A percentile compares a stretch with the other conserved stretches of the same genome.
These are phyloP conservation scores for Auanema sp. DNA, from an alignment of 2,888 invertebrate species.

Conservation along the genomic window DNA sequence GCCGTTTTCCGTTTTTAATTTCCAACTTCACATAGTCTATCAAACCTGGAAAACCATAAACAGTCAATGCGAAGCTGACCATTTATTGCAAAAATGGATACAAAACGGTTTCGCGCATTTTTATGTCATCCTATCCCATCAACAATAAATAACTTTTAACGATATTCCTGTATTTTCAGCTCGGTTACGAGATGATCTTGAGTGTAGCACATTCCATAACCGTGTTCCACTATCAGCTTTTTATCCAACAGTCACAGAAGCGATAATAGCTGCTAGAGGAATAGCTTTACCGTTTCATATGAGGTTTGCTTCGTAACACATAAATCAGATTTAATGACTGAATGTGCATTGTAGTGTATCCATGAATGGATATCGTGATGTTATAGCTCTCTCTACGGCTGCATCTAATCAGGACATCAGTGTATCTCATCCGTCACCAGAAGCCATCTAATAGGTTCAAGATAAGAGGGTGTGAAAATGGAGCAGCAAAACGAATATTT, in stretches of 20 bases:
- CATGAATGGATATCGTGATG: constrained; percentile 51
- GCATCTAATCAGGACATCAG: constrained; percentile 35
- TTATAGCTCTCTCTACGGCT: constrained; percentile 47
- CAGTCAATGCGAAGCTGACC: too few species aligned
- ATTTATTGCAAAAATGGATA: too few species aligned
- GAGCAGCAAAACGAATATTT: too few species aligned
- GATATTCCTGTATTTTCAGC: constrained; percentile 21
- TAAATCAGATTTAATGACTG: neutral
- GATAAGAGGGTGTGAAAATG: neutral
- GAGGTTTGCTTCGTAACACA: constrained; percentile 25
- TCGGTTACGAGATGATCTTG: constrained; percentile 33
- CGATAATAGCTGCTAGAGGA: constrained; percentile 35
- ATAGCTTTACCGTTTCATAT: constrained; percentile 44
- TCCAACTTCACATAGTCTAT: too few species aligned
- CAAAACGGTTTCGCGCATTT: too few species aligned
- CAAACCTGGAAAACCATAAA: too few species aligned
- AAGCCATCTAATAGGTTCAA: constrained; percentile 25
- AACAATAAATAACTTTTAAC: too few species aligned
- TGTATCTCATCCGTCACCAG: constrained; percentile 36
- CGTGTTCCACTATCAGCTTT: constrained; percentile 35
- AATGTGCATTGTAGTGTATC: constrained; percentile 39
- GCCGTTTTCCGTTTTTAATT: too few species aligned
- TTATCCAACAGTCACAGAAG: constrained; percentile 42
- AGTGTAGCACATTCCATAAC: constrained; percentile 31
- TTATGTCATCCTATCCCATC: too few species aligned